Base-by-base conservation (phyloP, 2,888 invertebrate species). In the Cataglyphis livida region DNA sequence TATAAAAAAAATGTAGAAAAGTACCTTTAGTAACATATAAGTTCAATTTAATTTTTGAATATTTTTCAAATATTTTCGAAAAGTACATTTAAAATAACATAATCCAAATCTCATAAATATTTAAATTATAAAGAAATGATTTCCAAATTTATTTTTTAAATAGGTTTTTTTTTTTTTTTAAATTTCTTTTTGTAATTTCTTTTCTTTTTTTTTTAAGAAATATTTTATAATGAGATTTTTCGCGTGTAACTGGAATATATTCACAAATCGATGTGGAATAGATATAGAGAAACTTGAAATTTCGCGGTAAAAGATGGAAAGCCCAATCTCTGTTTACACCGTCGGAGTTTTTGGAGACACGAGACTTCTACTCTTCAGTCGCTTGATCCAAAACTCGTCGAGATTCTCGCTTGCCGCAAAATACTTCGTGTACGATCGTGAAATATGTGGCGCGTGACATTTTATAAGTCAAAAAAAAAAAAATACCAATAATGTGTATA, bases 221-320 rank as follows among this genome's bases (percentile, higher is more conserved):
- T 15, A 28, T 15, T 57, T 76, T 54, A 0, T 7, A 38, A 2
- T 38, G n/a, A 54, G 28, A 66, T 66, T 41, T 3, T 10, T 44
- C 1, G 15, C 18, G 12, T 7, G 12, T n/a, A 28, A 68, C 28
- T 21, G 1, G 7, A 76, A 28, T 38, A 18, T 41, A 21, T 32
- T 68, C 10, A 12, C 18, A 9, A 75, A 48, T 57, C 41, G n/a
- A 41, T 25, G 18, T 3, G 1, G 4, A 68, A 1, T 32, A 21
- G 1, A 18, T 9, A 18, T 10, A 7, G n/a, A 61, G 59, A 73
- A 79, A 84, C n/a, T 90, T 91, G 90, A 90, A 90, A 88, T 88
- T 90, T 91, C 91, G 87, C 90, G 91, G 87, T 79, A 85, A 87
- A 91, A 88, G 87, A 87, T 88, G 90, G 89, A 81, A 90, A 90